phyloP scores from a whole-genome alignment of 2,888 invertebrate genomes.

The Mythimna lalbum region DNA sequence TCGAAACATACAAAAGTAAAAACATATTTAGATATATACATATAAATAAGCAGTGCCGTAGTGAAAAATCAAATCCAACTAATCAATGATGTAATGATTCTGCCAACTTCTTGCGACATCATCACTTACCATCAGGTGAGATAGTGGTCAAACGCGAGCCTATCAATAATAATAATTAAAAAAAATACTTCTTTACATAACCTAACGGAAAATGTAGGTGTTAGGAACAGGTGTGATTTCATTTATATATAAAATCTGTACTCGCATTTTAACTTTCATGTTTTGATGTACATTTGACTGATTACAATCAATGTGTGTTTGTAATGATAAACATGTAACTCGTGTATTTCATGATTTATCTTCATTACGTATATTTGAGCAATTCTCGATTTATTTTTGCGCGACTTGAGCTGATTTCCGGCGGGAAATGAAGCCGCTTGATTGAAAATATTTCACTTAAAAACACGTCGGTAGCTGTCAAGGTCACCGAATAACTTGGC shows the following conservation, averaged over 20 bases:
- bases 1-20: too few relatives aligned
- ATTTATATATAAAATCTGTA: not conserved
- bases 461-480: not conserved
- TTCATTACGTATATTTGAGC: not conserved
- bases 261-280: not conserved
- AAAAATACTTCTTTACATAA: not conserved
- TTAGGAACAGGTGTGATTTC: not conserved
- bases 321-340: not conserved
- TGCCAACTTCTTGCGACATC: too few relatives aligned
- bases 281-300: not conserved
- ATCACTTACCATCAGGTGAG: too few relatives aligned
- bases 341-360: not conserved
- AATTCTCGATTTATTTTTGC: constrained; percentile 17
- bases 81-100: too few relatives aligned
- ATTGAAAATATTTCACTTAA: constrained; percentile 10
- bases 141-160: too few relatives aligned
- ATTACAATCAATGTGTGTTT: not conserved
- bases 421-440: constrained; percentile 1
- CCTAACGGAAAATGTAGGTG: too few relatives aligned
- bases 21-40: too few relatives aligned
- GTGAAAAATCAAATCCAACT: too few relatives aligned
- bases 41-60: too few relatives aligned
- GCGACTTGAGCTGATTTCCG: not conserved
- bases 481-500: not conserved
- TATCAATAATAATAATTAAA: too few relatives aligned